phyloP scores from a whole-genome alignment of 2,797 vertebrate species.

The Melanogrammus aeglefinus region DNA sequence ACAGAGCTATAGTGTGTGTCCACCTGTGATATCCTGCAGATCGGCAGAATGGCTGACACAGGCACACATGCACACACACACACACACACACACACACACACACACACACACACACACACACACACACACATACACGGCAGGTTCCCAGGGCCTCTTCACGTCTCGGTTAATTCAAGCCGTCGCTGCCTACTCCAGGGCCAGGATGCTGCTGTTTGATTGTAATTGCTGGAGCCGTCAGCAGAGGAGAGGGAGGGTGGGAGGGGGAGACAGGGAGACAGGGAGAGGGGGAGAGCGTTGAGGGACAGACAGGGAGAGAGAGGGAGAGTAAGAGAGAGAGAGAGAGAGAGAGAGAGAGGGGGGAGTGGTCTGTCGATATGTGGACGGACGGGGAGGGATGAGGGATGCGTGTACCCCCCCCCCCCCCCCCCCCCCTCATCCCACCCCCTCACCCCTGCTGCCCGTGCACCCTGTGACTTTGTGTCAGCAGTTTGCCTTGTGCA shows the following conservation, averaged over 20 bases:
- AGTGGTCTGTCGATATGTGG: neutral
- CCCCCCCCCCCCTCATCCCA: conserved; percentile 55
- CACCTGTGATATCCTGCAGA: conserved; percentile 22
- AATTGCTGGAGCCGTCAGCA: conserved; percentile 73
- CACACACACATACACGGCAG: conserved; percentile 34
- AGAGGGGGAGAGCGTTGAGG: conserved; percentile 14
- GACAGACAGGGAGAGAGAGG: too few species aligned
- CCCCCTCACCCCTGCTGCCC: conserved; percentile 63
- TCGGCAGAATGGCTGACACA: conserved; percentile 38
- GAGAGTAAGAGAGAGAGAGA: conserved; percentile 32
- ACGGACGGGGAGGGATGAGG: conserved; percentile 49
- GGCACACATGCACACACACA: conserved; percentile 43
- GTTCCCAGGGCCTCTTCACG: conserved; percentile 61
- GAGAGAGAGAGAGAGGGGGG: conserved; percentile 43
- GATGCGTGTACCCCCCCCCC: conserved; percentile 59
- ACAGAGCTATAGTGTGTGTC: conserved; percentile 45
- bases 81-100: too few species aligned
- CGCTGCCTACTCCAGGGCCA: conserved; percentile 67
- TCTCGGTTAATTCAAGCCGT: conserved; percentile 69
- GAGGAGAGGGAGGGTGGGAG: conserved; percentile 38
- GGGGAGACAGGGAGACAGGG: conserved; percentile 36
- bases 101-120: conserved; percentile 45
- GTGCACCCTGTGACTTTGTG: conserved; percentile 75
- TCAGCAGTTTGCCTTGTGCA: conserved; percentile 90
- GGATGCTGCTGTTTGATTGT: conserved; percentile 75